Percentiles rank a stretch among this genome's conserved stretches.
phyloP scores from a whole-genome alignment of 2,888 invertebrate genomes.

The Nomada ruficornis region DNA sequence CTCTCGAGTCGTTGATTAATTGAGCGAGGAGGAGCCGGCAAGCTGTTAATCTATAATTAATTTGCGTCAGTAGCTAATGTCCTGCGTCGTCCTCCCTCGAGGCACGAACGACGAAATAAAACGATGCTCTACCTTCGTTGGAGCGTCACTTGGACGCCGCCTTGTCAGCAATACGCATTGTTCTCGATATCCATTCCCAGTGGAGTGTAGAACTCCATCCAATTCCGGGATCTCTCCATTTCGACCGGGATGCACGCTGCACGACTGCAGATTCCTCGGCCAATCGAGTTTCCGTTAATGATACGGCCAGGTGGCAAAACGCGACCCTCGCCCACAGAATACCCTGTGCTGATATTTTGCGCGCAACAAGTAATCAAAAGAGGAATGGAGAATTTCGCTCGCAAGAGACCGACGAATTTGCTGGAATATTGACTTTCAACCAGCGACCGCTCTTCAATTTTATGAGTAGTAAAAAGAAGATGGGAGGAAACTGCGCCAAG shows the following conservation, averaged over 20 bases:
- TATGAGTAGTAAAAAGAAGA: not conserved
- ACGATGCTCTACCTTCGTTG: conserved; percentile 22
- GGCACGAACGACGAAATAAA: conserved; percentile 37
- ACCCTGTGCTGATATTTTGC: conserved; percentile 45
- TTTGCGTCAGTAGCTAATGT: conserved; percentile 54
- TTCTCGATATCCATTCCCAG: conserved; percentile 60
- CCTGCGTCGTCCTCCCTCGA: not conserved
- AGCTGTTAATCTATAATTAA: conserved; percentile 60
- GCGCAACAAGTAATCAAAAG: conserved; percentile 36
- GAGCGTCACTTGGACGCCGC: conserved; percentile 46
- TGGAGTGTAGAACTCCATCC: conserved; percentile 57
- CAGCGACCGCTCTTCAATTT: no score
- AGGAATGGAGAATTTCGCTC: not conserved
- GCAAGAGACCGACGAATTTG: not conserved
- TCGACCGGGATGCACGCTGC: conserved; percentile 28
- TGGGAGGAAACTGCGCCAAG: not conserved
- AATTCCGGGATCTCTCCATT: conserved; percentile 37
- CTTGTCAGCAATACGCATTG: conserved; percentile 57
- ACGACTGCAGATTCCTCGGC: conserved; percentile 38
- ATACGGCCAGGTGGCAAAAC: conserved; percentile 16
- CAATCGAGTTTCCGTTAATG: conserved; percentile 52
- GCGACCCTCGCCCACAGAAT: not conserved
- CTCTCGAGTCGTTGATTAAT: conserved; percentile 50
- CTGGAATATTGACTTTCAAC: not conserved
- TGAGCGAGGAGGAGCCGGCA: conserved; percentile 38